Conservation (phyloP, 2,888 invertebrate genomes). For the Bugulina stolonifera region DNA sequence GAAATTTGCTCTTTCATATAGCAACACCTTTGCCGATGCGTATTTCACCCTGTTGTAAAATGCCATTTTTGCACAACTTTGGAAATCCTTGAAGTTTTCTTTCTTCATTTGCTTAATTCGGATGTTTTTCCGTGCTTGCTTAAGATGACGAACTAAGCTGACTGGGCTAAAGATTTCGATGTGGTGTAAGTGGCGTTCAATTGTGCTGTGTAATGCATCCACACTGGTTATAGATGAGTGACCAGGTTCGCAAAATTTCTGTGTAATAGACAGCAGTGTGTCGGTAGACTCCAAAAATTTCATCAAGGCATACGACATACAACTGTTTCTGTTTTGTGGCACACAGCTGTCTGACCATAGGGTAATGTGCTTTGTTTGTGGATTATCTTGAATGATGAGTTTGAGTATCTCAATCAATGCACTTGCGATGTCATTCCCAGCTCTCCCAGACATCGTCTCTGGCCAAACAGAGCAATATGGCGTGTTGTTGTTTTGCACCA, state of each 20-base stretch:
- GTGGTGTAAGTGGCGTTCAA: too few species aligned
- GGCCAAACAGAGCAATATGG: not conserved
- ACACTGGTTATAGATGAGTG: not conserved
- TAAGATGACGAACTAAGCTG: too few species aligned
- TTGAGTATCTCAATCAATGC: not conserved
- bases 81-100: too few species aligned
- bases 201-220: not conserved
- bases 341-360: not conserved
- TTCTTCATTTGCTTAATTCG: too few species aligned
- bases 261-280: not conserved
- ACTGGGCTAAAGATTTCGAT: too few species aligned
- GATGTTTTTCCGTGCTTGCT: too few species aligned
- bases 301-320: not conserved
- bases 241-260: not conserved
- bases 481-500: not conserved
- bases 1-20: too few species aligned
- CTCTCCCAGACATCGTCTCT: not conserved
- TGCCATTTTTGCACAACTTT: too few species aligned
- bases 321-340: not conserved
- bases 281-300: not conserved
- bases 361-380: not conserved
- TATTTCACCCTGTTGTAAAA: too few species aligned
- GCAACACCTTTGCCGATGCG: too few species aligned
- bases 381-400: not conserved
- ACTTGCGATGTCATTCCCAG: slow-evolving; percentile 10